Percentiles rank a stretch among this genome's conserved stretches.
Conservation (phyloP, 2,888 invertebrate species). For the Dione vanillae region DNA sequence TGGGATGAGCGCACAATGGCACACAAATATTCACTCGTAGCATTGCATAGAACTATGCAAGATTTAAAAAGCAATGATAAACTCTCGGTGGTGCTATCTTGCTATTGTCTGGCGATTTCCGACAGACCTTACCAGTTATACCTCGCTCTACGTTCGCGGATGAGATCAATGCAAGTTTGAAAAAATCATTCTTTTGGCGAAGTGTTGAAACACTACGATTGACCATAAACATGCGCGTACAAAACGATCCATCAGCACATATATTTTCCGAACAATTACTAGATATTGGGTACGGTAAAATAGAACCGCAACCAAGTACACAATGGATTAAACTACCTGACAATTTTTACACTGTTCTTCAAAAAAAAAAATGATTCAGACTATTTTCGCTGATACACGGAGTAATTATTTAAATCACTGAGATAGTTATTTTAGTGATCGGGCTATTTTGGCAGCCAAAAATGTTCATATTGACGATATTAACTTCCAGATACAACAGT, state of each 20-base stretch:
- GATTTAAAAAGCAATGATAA: conserved; percentile 40
- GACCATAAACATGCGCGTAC: too few relatives aligned
- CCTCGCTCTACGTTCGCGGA: too few relatives aligned
- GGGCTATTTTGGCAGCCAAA: conserved; percentile 47
- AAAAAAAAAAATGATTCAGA: conserved; percentile 46
- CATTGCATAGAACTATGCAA: conserved; percentile 46
- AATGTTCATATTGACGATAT: conserved; percentile 46
- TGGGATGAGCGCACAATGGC: conserved; percentile 48
- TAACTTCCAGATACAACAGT: too few relatives aligned
- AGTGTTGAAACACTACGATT: too few relatives aligned
- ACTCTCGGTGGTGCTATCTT: conserved; percentile 45
- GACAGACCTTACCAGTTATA: conserved; percentile 47
- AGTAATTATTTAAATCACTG: conserved; percentile 43
- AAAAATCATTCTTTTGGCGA: too few relatives aligned
- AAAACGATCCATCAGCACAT: conserved; percentile 45
- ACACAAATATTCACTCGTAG: conserved; percentile 49
- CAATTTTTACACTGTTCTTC: conserved; percentile 46
- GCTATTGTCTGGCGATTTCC: conserved; percentile 47
- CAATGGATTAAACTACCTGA: conserved; percentile 46
- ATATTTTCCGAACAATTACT: conserved; percentile 43
- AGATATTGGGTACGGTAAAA: conserved; percentile 48
- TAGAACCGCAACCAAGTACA: conserved; percentile 43
- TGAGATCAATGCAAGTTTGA: too few relatives aligned
- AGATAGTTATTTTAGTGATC: conserved; percentile 43
- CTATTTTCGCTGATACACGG: conserved; percentile 42